Percentiles rank a stretch among this genome's conserved stretches.
Conservation (phyloP, 2,797 vertebrate species). For the Holocentrus rufus region DNA sequence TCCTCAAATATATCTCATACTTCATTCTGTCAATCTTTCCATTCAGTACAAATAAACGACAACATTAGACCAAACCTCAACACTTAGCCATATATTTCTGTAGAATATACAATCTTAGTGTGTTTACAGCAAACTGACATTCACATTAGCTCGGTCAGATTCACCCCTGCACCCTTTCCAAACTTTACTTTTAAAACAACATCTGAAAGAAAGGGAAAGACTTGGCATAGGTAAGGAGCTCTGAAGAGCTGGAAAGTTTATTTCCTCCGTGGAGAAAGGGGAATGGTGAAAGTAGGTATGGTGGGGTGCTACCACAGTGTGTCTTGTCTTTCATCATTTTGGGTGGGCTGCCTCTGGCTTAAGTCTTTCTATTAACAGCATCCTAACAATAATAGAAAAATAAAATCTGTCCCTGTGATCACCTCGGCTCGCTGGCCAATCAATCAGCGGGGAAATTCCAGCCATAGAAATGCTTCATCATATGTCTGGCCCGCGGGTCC, state of each 20-base stretch:
- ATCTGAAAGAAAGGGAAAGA: slow-evolving; percentile 68
- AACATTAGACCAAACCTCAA: slow-evolving; percentile 65
- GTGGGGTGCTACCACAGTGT: slow-evolving; percentile 32
- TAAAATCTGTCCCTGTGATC: slow-evolving; percentile 49
- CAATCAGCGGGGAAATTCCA: slow-evolving; percentile 59
- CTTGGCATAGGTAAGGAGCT: slow-evolving; percentile 64
- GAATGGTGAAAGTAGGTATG: not conserved
- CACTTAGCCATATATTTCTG: slow-evolving; percentile 59
- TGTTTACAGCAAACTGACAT: slow-evolving; percentile 81
- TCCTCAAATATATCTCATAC: slow-evolving; percentile 33
- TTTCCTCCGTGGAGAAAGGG: slow-evolving; percentile 27
- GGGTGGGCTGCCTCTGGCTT: not conserved
- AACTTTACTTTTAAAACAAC: slow-evolving; percentile 63
- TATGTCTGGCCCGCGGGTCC: slow-evolving; percentile 30
- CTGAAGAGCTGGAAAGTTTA: slow-evolving; percentile 57
- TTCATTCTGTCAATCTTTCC: slow-evolving; percentile 64
- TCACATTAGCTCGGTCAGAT: slow-evolving; percentile 73
- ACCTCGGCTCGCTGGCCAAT: slow-evolving; percentile 56
- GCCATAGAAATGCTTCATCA: slow-evolving; percentile 45
- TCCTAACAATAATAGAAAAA: slow-evolving; percentile 65
- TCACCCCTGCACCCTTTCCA: slow-evolving; percentile 57
- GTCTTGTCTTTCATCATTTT: slow-evolving; percentile 23
- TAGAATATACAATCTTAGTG: slow-evolving; percentile 70
- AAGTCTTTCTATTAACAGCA: slow-evolving; percentile 48
- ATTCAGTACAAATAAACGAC: slow-evolving; percentile 65